Evolutionary conservation across 92 coral and sea anemone species (phyloP).

Genomic region (Desmophyllum pertusum): DNA sequence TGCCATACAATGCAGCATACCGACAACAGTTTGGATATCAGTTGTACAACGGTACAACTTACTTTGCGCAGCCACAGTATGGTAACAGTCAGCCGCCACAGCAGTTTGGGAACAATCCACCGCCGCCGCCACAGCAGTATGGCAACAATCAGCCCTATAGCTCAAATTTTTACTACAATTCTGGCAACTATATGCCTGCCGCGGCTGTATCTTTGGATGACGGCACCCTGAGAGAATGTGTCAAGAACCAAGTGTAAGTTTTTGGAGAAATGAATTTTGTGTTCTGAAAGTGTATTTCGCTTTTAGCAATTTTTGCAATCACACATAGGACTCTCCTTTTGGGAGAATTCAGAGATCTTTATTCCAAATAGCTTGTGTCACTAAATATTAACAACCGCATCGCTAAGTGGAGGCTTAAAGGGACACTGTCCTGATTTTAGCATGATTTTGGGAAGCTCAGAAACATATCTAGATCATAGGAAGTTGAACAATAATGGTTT

Average conservation of each 20-base stretch:
- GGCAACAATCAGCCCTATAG: slow-evolving; percentile 69
- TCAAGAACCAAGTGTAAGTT: slow-evolving; percentile 94
- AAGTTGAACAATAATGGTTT: too few species aligned
- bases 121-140: slow-evolving; percentile 66
- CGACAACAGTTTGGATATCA: slow-evolving; percentile 69
- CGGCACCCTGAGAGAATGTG: slow-evolving; percentile 72
- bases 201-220: slow-evolving; percentile 71
- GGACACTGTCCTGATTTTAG: too few species aligned
- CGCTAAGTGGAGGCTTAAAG: too few species aligned
- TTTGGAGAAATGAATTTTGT: too few species aligned
- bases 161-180: slow-evolving; percentile 78
- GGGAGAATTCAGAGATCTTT: too few species aligned
- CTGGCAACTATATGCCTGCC: slow-evolving; percentile 52
- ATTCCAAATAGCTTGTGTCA: too few species aligned
- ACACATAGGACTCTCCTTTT: too few species aligned
- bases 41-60: slow-evolving; percentile 78
- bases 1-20: slow-evolving; percentile 78
- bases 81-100: slow-evolving; percentile 61
- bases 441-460: too few species aligned
- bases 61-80: slow-evolving; percentile 71
- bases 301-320: neutral
- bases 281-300: neutral
- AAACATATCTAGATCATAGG: too few species aligned
- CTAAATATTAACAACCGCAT: too few species aligned
- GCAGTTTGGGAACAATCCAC: too few species aligned